These are phyloP conservation scores for Pemphigus obesinymphae DNA, from an alignment of 1,140 invertebrate species.

Conservation along the genomic window DNA sequence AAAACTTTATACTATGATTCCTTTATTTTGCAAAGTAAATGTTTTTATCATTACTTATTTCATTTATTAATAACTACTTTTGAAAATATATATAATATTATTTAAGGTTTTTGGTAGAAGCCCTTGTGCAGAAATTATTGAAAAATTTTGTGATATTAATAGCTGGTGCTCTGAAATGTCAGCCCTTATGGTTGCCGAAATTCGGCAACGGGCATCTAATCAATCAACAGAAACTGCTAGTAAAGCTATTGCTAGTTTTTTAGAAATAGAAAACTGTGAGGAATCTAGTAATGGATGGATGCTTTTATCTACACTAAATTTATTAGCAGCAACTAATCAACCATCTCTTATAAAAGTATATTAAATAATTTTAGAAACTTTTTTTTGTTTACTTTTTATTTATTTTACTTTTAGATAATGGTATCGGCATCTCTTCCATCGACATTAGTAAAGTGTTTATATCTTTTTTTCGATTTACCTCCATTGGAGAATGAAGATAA, in stretches of 20 bases:
- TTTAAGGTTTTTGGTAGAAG: slow-evolving; percentile 82
- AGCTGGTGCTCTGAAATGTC: slow-evolving; percentile 92
- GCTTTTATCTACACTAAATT: slow-evolving; percentile 83
- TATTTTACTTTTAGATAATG: slow-evolving; percentile 69
- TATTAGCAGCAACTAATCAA: slow-evolving; percentile 78
- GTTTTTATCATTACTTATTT: slow-evolving; percentile 1
- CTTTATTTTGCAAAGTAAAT: slow-evolving; percentile 92
- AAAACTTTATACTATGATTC: slow-evolving; percentile 96
- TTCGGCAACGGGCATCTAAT: slow-evolving; percentile 86
- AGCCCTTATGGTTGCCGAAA: slow-evolving; percentile 90
- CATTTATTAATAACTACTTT: neutral
- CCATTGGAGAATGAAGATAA: slow-evolving; percentile 74
- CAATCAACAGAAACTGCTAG: slow-evolving; percentile 93
- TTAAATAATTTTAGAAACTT: neutral
- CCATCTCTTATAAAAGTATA: slow-evolving; percentile 62
- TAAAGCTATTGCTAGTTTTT: slow-evolving; percentile 90
- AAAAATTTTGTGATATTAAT: slow-evolving; percentile 89
- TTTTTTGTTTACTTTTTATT: neutral
- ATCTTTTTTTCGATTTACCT: slow-evolving; percentile 97
- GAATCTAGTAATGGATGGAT: slow-evolving; percentile 96
- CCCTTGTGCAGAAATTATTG: slow-evolving; percentile 86
- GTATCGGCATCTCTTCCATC: slow-evolving; percentile 91
- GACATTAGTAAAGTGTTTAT: slow-evolving; percentile 96
- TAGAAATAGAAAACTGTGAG: slow-evolving; percentile 87
- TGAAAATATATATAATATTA: neutral